Percentiles rank a stretch among this genome's conserved stretches.
Conservation (phyloP, 2,797 vertebrate genomes). For the Leucoraja ocellata region DNA sequence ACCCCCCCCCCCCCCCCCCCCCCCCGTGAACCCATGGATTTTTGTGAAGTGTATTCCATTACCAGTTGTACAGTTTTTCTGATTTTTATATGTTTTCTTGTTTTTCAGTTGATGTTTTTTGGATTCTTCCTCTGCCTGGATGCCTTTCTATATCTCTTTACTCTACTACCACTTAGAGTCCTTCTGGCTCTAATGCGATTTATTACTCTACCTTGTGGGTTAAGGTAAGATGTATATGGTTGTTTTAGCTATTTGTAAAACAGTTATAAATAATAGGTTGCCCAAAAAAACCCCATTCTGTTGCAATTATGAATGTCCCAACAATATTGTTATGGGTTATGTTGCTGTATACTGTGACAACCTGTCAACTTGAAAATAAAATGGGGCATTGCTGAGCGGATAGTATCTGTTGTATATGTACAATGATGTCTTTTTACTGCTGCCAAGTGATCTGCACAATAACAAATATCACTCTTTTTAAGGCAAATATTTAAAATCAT, state of each 20-base stretch:
- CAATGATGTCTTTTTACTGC: neutral
- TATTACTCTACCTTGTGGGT: constrained; percentile 81
- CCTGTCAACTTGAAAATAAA: neutral
- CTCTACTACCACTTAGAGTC: constrained; percentile 84
- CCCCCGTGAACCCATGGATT: neutral
- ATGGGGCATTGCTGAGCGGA: neutral
- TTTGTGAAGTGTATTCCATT: neutral
- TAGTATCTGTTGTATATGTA: neutral
- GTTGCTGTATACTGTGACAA: neutral
- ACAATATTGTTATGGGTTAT: neutral
- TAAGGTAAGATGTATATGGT: constrained; percentile 67
- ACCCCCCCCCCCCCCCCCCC: too few relatives aligned
- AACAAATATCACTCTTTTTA: too few relatives aligned
- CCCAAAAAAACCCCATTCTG: neutral
- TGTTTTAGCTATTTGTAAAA: constrained; percentile 34
- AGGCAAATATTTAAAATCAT: too few relatives aligned
- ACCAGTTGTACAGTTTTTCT: neutral
- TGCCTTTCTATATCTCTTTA: constrained; percentile 94
- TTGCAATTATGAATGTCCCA: neutral
- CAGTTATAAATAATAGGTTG: constrained; percentile 39
- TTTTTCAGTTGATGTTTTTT: constrained; percentile 83
- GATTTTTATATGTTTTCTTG: constrained; percentile 36
- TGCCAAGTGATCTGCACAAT: neutral
- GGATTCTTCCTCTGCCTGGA: constrained; percentile 94
- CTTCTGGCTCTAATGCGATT: constrained; percentile 80